Base-by-base conservation (phyloP, 2,113 vertebrate species). In the Pampusana beccarii region DNA sequence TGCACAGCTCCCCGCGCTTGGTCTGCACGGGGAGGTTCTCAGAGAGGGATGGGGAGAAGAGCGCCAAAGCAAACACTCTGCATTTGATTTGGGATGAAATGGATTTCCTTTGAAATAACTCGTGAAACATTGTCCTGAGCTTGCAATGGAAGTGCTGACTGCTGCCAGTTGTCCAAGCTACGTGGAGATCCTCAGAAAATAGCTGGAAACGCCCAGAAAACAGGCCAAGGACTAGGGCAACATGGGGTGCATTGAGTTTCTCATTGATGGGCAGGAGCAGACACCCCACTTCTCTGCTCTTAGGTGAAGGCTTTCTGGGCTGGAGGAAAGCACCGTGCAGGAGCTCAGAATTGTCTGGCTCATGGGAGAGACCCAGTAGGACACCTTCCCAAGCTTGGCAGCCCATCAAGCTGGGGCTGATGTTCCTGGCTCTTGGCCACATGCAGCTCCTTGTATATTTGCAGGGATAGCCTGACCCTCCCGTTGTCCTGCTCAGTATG, bases 1-100 rank as follows among this genome's bases (percentile, higher is more conserved):
- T 60, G 93, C 93, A 93, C 33, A 57, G 92, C 56, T 53, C 90
- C 84, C 65, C 4, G 12, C 6, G 2, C 77, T 92, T 16, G 75
- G 92, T 90, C 93, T 95, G 86, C 86, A 25, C 26, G 0, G 26
- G 92, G 86, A 88, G 67, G 54, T 48, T 95, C 78, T 77, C 24
- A 0, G 42, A 96, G 93, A 70, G 82, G 79, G 72, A 62, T 0
- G 4, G 67, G 78, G 77, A 93, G 81, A 48, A 64, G 80, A 62
- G 56, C 10, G 95, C 96, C 96, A 97, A 94, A 94, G 86, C 86
- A 97, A 97, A 97, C 96, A 93, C 88, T 95, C 88, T 56, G 5
- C 62, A 0, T 95, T 96, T 95, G 83, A 86, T 97, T 96, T 97
- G 72, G 94, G 90, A 50, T 89, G 60, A 69, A 90, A 73, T 24